phyloP scores from a whole-genome alignment of 2,797 vertebrate genomes.

The Lacerta bilineata region DNA sequence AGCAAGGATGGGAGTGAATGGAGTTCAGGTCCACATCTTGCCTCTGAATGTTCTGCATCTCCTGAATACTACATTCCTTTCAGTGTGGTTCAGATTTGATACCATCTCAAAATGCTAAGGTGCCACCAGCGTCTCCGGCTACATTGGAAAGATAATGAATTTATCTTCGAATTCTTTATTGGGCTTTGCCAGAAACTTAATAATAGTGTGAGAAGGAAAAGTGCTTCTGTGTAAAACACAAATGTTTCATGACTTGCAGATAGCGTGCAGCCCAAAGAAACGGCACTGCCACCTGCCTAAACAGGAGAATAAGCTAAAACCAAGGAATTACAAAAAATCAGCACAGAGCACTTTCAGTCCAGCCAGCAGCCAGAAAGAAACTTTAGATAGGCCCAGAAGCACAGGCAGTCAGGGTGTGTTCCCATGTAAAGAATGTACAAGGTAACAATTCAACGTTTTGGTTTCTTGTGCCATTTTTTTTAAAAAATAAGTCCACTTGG shows the following conservation, averaged over 20 bases:
- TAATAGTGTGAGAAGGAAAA: neutral
- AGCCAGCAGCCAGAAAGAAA: slow-evolving; percentile 39
- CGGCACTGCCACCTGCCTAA: slow-evolving; percentile 61
- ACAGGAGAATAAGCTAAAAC: slow-evolving; percentile 67
- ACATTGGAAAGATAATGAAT: neutral
- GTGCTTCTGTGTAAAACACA: neutral
- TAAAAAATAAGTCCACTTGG: neutral
- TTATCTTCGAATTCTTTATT: neutral
- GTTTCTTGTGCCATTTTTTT: neutral
- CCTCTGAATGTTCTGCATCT: neutral
- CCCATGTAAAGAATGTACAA: slow-evolving; percentile 76
- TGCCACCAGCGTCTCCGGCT: neutral
- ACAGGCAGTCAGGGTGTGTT: slow-evolving; percentile 55
- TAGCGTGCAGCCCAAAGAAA: slow-evolving; percentile 62
- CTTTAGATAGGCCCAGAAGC: neutral
- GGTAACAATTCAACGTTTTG: slow-evolving; percentile 60
- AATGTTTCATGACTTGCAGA: slow-evolving; percentile 20
- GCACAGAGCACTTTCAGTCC: slow-evolving; percentile 40
- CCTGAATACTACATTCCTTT: neutral
- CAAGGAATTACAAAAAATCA: slow-evolving; percentile 60
- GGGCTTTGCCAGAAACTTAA: neutral
- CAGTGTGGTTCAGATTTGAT: neutral
- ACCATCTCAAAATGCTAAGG: neutral
- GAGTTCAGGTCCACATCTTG: neutral
- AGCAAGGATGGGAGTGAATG: too few species aligned